These are phyloP conservation scores for Geotria australis DNA, from an alignment of 2,797 vertebrate species.

Conservation along the genomic window DNA sequence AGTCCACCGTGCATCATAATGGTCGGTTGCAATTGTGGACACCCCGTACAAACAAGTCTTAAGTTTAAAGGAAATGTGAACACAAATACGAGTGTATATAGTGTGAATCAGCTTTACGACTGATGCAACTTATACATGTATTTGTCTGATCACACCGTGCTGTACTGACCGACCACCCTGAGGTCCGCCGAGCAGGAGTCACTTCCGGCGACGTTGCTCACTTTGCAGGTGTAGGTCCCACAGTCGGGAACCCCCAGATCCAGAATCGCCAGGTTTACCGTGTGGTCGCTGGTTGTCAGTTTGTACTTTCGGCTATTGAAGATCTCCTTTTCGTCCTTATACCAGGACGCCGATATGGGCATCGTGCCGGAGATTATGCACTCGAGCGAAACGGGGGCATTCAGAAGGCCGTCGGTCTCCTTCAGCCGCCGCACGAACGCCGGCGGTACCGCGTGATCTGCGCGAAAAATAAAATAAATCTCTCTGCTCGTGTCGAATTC, in stretches of 20 bases:
- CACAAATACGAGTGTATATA: too few species aligned
- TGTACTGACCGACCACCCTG: too few species aligned
- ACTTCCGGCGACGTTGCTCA: slow-evolving; percentile 57
- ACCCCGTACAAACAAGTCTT: too few species aligned
- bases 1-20: too few species aligned
- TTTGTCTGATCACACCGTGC: too few species aligned
- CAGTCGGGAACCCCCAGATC: slow-evolving; percentile 51
- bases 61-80: too few species aligned
- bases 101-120: too few species aligned
- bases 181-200: slow-evolving; percentile 26
- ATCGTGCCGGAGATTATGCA: slow-evolving; percentile 82
- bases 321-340: slow-evolving; percentile 56
- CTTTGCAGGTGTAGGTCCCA: slow-evolving; percentile 53
- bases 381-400: slow-evolving; percentile 28
- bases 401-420: slow-evolving; percentile 44
- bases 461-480: slow-evolving; percentile 12
- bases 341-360: slow-evolving; percentile 68
- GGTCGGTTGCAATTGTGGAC: too few species aligned
- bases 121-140: too few species aligned
- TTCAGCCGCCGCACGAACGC: slow-evolving; percentile 64
- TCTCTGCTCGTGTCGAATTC: neutral
- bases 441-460: slow-evolving; percentile 80
- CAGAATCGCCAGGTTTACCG: slow-evolving; percentile 35
- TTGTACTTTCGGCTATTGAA: slow-evolving; percentile 28
- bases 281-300: slow-evolving; percentile 44